These are phyloP conservation scores for Centropus bengalensis DNA, from an alignment of 2,113 vertebrate genomes.

Conservation along the genomic window DNA sequence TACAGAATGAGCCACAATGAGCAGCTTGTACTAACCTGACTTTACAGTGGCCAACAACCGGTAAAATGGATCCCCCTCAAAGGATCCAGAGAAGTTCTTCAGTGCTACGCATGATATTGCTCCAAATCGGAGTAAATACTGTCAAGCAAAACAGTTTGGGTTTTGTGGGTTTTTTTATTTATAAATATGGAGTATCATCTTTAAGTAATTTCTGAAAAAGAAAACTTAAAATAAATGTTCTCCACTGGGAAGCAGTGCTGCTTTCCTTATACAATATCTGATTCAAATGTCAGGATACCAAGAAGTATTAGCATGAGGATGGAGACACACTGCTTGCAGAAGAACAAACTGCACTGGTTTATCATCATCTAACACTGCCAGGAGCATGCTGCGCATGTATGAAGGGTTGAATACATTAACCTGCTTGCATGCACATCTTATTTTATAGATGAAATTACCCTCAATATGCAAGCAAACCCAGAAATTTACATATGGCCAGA, in stretches of 20 bases:
- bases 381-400: not conserved
- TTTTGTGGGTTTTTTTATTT: not conserved
- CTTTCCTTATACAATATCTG: not conserved
- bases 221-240: not conserved
- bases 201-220: not conserved
- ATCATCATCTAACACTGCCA: not conserved
- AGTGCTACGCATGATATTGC: not conserved
- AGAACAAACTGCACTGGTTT: not conserved
- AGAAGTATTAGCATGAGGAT: not conserved
- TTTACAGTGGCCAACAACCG: not conserved
- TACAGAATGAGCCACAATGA: not conserved
- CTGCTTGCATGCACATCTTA: not conserved
- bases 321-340: not conserved
- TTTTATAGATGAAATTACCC: not conserved
- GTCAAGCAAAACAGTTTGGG: not conserved
- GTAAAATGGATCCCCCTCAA: not conserved
- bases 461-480: not conserved
- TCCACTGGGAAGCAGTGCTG: not conserved
- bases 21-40: not conserved
- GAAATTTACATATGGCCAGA: accelerated
- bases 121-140: not conserved
- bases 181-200: not conserved
- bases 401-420: not conserved
- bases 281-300: not conserved
- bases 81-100: not conserved